Conservation (phyloP, 2,113 vertebrate genomes). For the Uria aalge region DNA sequence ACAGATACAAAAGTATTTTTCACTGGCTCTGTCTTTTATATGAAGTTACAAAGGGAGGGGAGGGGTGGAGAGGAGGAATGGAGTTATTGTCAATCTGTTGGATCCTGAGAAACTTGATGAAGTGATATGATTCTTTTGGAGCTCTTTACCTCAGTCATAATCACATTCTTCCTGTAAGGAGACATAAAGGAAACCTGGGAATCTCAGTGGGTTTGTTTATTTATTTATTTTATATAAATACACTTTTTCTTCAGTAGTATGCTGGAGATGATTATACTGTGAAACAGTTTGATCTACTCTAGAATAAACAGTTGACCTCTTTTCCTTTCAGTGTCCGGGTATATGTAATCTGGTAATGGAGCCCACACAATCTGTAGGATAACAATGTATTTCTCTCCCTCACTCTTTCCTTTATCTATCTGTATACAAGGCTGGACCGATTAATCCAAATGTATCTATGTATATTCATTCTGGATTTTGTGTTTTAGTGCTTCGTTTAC, state of each 20-base stretch:
- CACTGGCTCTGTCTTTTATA: background rate
- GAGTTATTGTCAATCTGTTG: background rate
- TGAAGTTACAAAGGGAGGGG: background rate
- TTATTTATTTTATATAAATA: background rate
- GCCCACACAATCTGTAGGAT: background rate
- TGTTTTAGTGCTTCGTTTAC: background rate
- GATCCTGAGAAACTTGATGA: background rate
- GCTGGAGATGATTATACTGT: background rate
- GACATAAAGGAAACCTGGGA: background rate
- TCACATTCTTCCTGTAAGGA: background rate
- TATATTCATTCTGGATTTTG: background rate
- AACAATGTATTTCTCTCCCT: background rate
- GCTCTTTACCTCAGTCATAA: background rate
- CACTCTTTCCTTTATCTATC: background rate
- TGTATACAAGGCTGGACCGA: background rate
- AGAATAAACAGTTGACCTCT: background rate
- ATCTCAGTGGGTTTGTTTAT: background rate
- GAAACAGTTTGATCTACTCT: background rate
- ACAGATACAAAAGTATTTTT: background rate
- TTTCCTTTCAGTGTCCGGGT: background rate
- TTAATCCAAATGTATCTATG: background rate
- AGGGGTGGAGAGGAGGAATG: background rate
- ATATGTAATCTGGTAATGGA: background rate
- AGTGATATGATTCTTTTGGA: background rate
- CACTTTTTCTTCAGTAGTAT: background rate